Percentiles rank a stretch among this genome's conserved stretches.
These are phyloP conservation scores for Periophthalmus modestus DNA, from an alignment of 2,113 vertebrate genomes.

Conservation along the genomic window DNA sequence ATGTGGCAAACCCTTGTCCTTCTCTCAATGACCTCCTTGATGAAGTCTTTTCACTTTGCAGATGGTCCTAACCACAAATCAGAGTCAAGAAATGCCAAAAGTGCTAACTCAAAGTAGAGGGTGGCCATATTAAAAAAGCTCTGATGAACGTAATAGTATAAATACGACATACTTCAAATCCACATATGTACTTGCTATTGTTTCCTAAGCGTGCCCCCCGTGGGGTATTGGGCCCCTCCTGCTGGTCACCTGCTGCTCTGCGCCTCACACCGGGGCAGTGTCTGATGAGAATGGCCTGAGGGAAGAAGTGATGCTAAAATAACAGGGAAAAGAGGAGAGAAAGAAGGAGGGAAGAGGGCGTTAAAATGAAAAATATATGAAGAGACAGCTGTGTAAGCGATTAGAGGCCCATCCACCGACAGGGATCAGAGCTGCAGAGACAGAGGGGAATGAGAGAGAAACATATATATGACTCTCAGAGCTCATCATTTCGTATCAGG, in stretches of 20 bases:
- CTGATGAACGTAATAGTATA: too few species aligned
- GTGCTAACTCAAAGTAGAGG: too few species aligned
- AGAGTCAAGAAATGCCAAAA: too few species aligned
- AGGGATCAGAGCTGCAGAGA: not conserved
- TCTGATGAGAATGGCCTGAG: conserved; percentile 67
- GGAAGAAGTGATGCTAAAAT: conserved; percentile 68
- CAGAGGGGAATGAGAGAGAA: too few species aligned
- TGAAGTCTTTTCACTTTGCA: too few species aligned
- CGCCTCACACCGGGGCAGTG: conserved; percentile 50
- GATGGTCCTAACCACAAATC: too few species aligned
- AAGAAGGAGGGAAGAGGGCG: conserved; percentile 12
- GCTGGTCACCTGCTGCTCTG: conserved; percentile 61
- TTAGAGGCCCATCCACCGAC: not conserved
- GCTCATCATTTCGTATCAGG: too few species aligned
- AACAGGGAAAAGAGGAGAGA: conserved; percentile 46
- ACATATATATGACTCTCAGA: too few species aligned
- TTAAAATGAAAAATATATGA: conserved; percentile 45
- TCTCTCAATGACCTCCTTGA: too few species aligned
- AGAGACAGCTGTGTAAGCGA: conserved; percentile 21
- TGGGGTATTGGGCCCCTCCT: conserved; percentile 31
- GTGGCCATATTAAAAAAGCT: too few species aligned
- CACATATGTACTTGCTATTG: conserved; percentile 8
- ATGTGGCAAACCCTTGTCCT: too few species aligned
- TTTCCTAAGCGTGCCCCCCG: conserved; percentile 31
- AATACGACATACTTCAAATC: too few species aligned